These are phyloP conservation scores for Pundamilia nyererei DNA, from an alignment of 2,113 vertebrate species.

Conservation along the genomic window DNA sequence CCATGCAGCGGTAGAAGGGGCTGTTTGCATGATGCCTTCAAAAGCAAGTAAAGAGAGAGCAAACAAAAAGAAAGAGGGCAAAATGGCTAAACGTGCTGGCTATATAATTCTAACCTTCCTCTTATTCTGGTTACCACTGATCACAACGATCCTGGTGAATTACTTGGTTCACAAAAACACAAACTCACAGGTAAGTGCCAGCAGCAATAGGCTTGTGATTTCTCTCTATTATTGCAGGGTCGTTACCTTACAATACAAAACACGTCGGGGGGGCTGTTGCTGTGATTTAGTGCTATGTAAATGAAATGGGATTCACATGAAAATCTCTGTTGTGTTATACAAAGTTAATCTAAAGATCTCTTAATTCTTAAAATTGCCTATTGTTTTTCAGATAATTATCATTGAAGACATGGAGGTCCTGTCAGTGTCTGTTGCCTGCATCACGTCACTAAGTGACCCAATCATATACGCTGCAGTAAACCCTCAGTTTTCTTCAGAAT, in stretches of 20 bases:
- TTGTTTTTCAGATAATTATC: constrained; percentile 40
- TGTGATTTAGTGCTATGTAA: not conserved
- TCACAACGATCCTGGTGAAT: constrained; percentile 59
- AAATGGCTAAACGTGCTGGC: constrained; percentile 72
- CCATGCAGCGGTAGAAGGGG: constrained; percentile 27
- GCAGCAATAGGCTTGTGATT: not conserved
- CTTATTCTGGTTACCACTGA: constrained; percentile 69
- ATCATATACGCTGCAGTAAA: constrained; percentile 75
- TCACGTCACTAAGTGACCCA: constrained; percentile 71
- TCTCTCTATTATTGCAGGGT: not conserved
- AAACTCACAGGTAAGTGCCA: constrained; percentile 37
- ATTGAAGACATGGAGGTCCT: constrained; percentile 58
- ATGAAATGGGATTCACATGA: not conserved
- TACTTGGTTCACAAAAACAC: constrained; percentile 14
- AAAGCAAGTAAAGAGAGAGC: constrained; percentile 49
- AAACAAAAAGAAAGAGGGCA: constrained; percentile 67
- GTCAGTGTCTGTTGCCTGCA: constrained; percentile 65
- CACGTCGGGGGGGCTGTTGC: rapidly evolving
- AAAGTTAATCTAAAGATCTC: not conserved
- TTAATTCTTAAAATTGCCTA: not conserved
- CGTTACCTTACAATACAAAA: not conserved
- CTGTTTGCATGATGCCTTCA: constrained; percentile 74
- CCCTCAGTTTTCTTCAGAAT: constrained; percentile 71
- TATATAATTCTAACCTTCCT: constrained; percentile 74
- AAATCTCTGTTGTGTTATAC: not conserved